These are phyloP conservation scores for Rhizoglyphus robini DNA, from an alignment of 1,140 invertebrate genomes.

Conservation along the genomic window DNA sequence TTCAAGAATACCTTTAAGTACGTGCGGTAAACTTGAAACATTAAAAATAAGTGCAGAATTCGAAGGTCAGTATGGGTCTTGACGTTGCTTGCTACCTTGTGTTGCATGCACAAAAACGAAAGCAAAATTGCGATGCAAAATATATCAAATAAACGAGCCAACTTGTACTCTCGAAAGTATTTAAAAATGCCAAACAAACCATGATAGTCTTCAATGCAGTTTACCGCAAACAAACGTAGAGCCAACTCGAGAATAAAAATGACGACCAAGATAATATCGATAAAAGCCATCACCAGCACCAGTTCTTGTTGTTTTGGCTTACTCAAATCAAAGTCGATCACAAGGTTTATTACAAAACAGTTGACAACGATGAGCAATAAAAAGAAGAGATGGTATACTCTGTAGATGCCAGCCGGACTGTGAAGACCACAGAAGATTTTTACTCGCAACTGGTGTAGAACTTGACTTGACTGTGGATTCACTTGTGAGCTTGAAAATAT, in stretches of 20 bases:
- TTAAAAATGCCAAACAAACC: not conserved
- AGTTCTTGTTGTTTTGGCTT: not conserved
- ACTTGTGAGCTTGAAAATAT: too few relatives aligned
- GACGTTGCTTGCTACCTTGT: not conserved
- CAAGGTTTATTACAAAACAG: not conserved
- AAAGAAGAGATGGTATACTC: not conserved
- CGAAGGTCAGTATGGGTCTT: not conserved
- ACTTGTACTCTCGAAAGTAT: not conserved
- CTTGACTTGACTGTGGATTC: too few relatives aligned
- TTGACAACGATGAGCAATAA: not conserved
- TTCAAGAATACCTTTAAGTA: not conserved
- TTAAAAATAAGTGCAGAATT: not conserved
- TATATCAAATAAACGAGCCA: not conserved
- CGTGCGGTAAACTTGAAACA: not conserved
- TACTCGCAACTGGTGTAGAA: not conserved
- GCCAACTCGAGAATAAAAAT: not conserved
- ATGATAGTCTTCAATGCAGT: not conserved
- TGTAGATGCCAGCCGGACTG: not conserved
- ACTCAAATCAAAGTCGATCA: not conserved
- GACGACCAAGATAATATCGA: not conserved
- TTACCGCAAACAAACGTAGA: not conserved
- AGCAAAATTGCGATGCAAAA: not conserved
- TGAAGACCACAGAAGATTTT: slow-evolving; percentile 7
- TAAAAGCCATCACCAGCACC: not conserved
- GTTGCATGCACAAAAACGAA: not conserved